A percentile compares a stretch with the other conserved stretches of the same genome.
Conservation (phyloP, 2,113 vertebrate genomes). For the Saguinus midas region DNA sequence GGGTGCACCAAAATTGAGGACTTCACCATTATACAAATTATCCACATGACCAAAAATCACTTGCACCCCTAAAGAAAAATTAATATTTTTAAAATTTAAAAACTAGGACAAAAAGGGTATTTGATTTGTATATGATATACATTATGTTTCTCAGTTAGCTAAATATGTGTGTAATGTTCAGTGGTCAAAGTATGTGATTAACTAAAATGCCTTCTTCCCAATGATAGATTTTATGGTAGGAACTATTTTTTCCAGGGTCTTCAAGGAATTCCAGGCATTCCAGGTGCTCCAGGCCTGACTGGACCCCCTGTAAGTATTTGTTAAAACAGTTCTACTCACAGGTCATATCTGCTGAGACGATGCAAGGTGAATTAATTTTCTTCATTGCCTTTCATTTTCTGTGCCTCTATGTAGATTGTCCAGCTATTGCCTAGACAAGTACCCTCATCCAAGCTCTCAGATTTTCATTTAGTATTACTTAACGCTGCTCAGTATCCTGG, state of each 20-base stretch:
- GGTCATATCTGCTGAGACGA: not conserved
- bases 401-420: not conserved
- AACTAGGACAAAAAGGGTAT: not conserved
- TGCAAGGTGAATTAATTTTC: not conserved
- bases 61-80: no score
- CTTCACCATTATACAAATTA: no score
- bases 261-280: slow-evolving; percentile 90
- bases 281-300: slow-evolving; percentile 87
- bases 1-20: no score
- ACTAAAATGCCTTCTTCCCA: slow-evolving; percentile 8
- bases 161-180: slow-evolving; percentile 15
- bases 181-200: not conserved
- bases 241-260: slow-evolving; percentile 85
- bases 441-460: not conserved
- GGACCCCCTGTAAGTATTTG: slow-evolving; percentile 89
- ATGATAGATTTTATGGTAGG: not conserved
- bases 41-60: no score
- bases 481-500: not conserved
- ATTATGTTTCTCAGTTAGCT: not conserved
- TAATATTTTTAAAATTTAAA: no score
- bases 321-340: not conserved
- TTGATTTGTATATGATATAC: not conserved
- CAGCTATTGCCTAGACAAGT: not conserved
- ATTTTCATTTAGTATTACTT: not conserved
- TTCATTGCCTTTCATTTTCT: not conserved